Evolutionary conservation across 2,113 vertebrate genomes (phyloP).

Genomic region (Ciconia stormi): DNA sequence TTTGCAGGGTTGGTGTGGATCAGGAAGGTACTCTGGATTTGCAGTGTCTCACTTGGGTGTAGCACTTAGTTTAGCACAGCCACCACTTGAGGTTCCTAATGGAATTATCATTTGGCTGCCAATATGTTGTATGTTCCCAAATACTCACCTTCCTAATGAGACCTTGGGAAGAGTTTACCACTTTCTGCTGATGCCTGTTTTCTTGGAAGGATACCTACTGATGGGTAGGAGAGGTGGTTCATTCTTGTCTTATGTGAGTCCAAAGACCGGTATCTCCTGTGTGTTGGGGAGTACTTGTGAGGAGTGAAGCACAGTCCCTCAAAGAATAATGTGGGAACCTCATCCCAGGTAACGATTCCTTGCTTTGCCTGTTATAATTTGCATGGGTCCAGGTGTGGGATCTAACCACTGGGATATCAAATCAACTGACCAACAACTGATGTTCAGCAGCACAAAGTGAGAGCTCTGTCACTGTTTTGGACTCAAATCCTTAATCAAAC

Average conservation of each 20-base stretch:
- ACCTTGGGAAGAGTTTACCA: neutral
- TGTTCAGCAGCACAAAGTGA: neutral
- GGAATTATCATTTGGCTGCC: neutral
- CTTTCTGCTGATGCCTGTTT: neutral
- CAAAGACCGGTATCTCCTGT: accelerated
- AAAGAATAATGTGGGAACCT: neutral
- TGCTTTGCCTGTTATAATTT: neutral
- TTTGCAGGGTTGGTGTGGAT: neutral
- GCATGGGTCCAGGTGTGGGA: neutral
- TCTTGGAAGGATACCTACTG: neutral
- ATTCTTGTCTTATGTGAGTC: accelerated
- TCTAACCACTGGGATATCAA: neutral
- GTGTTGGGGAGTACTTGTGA: neutral
- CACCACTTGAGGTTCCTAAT: neutral
- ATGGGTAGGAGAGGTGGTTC: neutral
- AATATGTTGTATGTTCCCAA: neutral
- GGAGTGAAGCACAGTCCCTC: neutral
- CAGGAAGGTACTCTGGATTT: neutral
- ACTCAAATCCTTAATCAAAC: neutral
- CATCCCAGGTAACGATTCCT: neutral
- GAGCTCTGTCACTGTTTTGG: neutral
- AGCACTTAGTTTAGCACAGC: neutral
- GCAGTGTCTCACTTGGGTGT: neutral
- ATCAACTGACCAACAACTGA: accelerated
- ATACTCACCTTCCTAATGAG: neutral